phyloP scores from a whole-genome alignment of 2,797 vertebrate genomes.

The Acrossocheilus wenchowensis region DNA sequence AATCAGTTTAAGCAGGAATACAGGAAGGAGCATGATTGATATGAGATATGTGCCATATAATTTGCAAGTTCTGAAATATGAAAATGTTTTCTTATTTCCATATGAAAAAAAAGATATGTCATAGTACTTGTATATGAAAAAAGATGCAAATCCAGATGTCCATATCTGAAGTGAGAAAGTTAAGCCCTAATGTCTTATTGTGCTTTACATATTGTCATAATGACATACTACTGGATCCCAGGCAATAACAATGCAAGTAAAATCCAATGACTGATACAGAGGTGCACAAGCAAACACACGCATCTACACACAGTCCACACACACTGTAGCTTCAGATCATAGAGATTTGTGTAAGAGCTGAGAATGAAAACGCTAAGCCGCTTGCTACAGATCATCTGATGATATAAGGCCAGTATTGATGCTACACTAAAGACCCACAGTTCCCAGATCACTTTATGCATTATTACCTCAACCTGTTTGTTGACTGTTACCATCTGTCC shows the following conservation, averaged over 20 bases:
- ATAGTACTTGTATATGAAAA: neutral
- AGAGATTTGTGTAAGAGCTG: neutral
- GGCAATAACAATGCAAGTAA: too few species aligned
- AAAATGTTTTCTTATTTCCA: slow-evolving; percentile 7
- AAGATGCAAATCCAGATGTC: neutral
- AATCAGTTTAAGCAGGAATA: neutral
- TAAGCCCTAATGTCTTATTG: neutral
- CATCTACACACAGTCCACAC: neutral
- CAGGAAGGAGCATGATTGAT: neutral
- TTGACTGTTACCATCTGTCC: neutral
- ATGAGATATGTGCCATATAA: neutral
- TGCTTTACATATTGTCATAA: neutral
- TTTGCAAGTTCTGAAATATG: neutral
- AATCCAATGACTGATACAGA: neutral
- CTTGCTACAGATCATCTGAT: neutral
- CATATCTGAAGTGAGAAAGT: neutral
- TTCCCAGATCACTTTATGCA: neutral
- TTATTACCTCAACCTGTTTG: slow-evolving; percentile 16
- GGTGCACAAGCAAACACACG: neutral
- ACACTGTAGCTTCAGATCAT: neutral
- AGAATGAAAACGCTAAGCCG: neutral
- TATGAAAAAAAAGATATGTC: neutral
- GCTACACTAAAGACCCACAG: neutral
- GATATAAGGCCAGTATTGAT: neutral
- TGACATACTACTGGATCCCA: neutral